phyloP scores from a whole-genome alignment of 2,797 vertebrate species.

The Acipenser oxyrinchus region DNA sequence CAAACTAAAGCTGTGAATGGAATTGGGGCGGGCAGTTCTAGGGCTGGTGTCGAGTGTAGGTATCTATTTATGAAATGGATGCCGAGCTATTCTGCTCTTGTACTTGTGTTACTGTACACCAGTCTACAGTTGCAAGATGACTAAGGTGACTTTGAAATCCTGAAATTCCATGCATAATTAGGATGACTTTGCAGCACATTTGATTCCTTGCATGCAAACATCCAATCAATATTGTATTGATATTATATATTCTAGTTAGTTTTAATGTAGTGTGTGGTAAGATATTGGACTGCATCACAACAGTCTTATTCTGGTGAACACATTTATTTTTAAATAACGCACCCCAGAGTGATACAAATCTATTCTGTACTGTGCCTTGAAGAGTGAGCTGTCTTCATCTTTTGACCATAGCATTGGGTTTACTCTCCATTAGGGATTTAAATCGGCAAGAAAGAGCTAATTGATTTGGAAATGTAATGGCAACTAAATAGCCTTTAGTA shows the following conservation, averaged over 20 bases:
- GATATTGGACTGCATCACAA: neutral
- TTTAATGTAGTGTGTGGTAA: neutral
- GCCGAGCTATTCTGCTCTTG: constrained; percentile 7
- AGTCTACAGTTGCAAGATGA: constrained; percentile 28
- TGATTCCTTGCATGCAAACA: constrained; percentile 19
- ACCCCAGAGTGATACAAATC: too few relatives aligned
- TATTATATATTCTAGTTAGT: neutral
- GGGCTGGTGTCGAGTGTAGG: constrained; percentile 15
- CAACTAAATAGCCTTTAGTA: too few relatives aligned
- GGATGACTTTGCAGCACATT: constrained; percentile 32
- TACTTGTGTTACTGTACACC: constrained; percentile 26
- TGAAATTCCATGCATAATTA: constrained; percentile 21
- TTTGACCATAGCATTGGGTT: too few relatives aligned
- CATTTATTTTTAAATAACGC: too few relatives aligned
- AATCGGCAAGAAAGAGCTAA: too few relatives aligned
- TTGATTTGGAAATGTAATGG: too few relatives aligned
- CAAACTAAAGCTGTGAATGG: constrained; percentile 1
- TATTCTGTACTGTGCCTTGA: too few relatives aligned
- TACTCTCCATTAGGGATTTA: too few relatives aligned
- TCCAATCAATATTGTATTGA: constrained; percentile 14
- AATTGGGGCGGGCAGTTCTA: neutral
- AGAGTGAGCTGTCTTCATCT: too few relatives aligned
- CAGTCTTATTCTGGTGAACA: too few relatives aligned
- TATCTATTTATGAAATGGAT: constrained; percentile 11
- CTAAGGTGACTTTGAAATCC: constrained; percentile 30